A percentile compares a stretch with the other conserved stretches of the same genome.
These are phyloP conservation scores for Morinoia aosen DNA, from an alignment of 2,888 invertebrate species.

Conservation along the genomic window DNA sequence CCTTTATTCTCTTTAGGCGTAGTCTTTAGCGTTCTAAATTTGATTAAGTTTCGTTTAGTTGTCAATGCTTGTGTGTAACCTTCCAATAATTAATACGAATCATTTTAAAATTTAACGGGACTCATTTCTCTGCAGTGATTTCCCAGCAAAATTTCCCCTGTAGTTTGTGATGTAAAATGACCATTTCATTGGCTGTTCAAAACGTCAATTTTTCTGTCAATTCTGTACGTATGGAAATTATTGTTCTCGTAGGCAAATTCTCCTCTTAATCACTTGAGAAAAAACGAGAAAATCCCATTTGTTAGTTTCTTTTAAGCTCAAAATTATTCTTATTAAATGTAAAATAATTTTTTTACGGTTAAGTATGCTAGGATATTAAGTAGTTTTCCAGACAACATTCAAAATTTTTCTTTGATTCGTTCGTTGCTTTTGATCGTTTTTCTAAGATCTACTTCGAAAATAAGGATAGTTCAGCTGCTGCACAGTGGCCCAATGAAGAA, in stretches of 20 bases:
- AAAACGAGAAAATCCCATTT: not conserved
- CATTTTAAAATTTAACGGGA: not conserved
- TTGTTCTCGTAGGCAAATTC: not conserved
- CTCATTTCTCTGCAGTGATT: not conserved
- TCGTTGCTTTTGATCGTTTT: not conserved
- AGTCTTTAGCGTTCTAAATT: not conserved
- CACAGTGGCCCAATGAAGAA: not conserved
- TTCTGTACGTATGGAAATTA: not conserved
- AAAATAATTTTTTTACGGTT: not conserved
- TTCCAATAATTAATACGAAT: not conserved
- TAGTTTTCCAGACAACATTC: not conserved
- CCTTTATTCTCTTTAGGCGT: not conserved
- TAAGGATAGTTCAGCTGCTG: not conserved
- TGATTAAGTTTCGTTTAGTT: not conserved
- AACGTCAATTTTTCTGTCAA: not conserved
- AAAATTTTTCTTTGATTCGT: not conserved
- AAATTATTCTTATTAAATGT: not conserved
- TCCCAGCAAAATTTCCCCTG: not conserved
- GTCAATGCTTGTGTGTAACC: not conserved
- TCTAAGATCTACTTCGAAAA: not conserved
- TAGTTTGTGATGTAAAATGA: too few relatives aligned
- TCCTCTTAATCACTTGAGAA: not conserved
- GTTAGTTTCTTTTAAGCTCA: not conserved
- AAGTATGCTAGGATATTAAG: not conserved
- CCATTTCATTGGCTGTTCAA: not conserved